Percentiles rank a stretch among this genome's conserved stretches.
phyloP scores from a whole-genome alignment of 2,888 invertebrate species.

The Megamerina dolium region DNA sequence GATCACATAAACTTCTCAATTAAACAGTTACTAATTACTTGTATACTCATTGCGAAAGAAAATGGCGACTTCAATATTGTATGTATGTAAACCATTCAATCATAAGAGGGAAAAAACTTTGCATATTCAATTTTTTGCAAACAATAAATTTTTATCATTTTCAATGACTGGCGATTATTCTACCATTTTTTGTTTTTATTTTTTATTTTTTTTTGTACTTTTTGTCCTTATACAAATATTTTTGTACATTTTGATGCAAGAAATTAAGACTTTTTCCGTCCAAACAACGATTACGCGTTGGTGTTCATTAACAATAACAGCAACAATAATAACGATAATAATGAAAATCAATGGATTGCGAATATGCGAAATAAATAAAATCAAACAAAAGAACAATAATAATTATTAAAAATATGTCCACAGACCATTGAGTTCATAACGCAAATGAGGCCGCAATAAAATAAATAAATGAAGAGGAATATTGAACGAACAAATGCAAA shows the following conservation, averaged over 20 bases:
- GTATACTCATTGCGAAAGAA: too few species aligned
- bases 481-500: too few species aligned
- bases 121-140: too few species aligned
- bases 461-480: slow-evolving; percentile 41
- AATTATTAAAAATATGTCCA: slow-evolving; percentile 37
- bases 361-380: not conserved
- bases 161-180: too few species aligned
- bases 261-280: not conserved
- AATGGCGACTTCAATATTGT: too few species aligned
- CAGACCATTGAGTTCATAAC: slow-evolving; percentile 45
- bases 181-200: too few species aligned
- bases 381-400: not conserved
- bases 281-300: not conserved
- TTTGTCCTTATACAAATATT: too few species aligned
- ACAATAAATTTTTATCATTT: slow-evolving; percentile 18
- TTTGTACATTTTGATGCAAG: not conserved
- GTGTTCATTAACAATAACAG: not conserved
- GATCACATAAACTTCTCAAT: too few species aligned
- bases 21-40: too few species aligned
- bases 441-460: slow-evolving; percentile 47
- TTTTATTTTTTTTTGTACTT: too few species aligned
- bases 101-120: too few species aligned
- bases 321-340: slow-evolving; percentile 3
- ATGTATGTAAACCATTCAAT: too few species aligned
- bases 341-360: not conserved